Evolutionary conservation across 2,113 vertebrate species (phyloP).

Genomic region (Lichenostomus cassidix): DNA sequence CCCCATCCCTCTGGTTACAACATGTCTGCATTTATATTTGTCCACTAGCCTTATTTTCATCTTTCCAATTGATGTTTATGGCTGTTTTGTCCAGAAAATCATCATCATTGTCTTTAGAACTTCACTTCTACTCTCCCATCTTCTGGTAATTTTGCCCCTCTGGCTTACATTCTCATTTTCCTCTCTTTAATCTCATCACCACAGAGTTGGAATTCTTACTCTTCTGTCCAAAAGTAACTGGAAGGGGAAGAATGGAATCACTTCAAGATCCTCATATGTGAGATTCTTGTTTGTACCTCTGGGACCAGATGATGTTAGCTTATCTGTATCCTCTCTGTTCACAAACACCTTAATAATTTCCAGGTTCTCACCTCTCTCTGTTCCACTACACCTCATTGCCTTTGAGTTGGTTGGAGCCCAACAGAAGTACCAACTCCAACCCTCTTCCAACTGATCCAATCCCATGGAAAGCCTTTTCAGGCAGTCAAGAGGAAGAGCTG

Average conservation of each 20-base stretch:
- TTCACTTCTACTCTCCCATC: neutral
- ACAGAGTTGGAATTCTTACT: neutral
- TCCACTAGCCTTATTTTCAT: neutral
- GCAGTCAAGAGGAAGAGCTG: neutral
- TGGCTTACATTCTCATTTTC: neutral
- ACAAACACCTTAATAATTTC: neutral
- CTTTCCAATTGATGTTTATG: fast-evolving
- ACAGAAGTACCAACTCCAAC: neutral
- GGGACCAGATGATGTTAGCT: neutral
- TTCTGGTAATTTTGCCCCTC: neutral
- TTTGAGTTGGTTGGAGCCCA: neutral
- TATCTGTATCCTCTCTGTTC: neutral
- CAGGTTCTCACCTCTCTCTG: neutral
- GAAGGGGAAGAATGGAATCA: neutral
- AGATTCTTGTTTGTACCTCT: neutral
- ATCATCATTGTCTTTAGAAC: neutral
- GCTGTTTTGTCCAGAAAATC: neutral
- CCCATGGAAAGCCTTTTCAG: neutral
- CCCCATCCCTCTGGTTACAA: fast-evolving
- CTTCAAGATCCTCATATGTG: fast-evolving
- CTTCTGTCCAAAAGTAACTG: neutral
- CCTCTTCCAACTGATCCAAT: neutral
- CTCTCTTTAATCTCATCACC: neutral
- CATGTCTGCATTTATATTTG: neutral
- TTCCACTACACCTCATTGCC: fast-evolving